phyloP scores from a whole-genome alignment of 2,888 invertebrate species.

The Tenthredo scrophulariae region DNA sequence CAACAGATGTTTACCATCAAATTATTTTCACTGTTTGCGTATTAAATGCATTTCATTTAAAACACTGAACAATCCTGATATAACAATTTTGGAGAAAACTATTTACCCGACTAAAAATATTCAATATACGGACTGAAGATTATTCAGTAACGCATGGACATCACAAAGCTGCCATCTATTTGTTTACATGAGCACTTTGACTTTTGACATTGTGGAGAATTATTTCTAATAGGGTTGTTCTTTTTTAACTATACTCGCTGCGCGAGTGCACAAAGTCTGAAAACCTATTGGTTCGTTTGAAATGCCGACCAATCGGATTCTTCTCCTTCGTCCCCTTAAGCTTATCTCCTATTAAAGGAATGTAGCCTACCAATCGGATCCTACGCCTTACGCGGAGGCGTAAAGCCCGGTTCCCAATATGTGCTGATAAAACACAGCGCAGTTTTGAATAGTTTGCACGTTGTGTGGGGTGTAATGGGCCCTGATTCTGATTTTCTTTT shows the following conservation, averaged over 20 bases:
- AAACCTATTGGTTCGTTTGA: not conserved
- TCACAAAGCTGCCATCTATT: conserved; percentile 29
- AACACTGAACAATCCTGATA: not conserved
- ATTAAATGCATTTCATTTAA: not conserved
- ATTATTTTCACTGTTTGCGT: not conserved
- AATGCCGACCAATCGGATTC: not conserved
- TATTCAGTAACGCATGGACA: not conserved
- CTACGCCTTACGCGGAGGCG: no score
- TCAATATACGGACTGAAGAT: not conserved
- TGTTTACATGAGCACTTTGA: conserved; percentile 21
- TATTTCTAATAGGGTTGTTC: not conserved
- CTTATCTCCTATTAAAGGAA: no score
- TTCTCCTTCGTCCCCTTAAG: no score
- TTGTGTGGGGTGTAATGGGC: no score
- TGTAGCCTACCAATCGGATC: no score
- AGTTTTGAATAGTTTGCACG: no score
- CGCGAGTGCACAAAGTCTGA: not conserved
- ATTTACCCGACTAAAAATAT: not conserved
- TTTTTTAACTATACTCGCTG: not conserved
- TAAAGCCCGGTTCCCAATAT: no score
- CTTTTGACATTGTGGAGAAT: not conserved
- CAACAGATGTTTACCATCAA: not conserved
- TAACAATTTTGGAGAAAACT: not conserved
- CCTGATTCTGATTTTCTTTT: no score
- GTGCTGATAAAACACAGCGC: no score